A percentile compares a stretch with the other conserved stretches of the same genome.
Evolutionary conservation across 2,888 invertebrate species (phyloP).

Genomic region (Schrankia costaestrigalis): DNA sequence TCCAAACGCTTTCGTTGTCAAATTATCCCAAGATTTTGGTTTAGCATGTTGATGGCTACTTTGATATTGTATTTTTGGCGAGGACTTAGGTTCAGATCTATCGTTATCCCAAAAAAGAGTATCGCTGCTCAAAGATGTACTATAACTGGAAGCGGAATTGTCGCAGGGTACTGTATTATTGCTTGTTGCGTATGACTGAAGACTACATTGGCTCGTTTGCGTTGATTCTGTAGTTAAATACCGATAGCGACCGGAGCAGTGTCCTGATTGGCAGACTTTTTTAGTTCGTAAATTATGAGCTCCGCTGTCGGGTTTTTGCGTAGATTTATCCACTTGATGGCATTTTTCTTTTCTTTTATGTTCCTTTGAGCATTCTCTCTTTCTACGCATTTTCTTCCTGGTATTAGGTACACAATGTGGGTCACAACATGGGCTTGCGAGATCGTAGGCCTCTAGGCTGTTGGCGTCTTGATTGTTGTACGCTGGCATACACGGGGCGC

Average conservation of each 20-base stretch:
- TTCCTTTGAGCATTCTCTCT: conserved; percentile 83
- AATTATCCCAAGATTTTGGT: conserved; percentile 94
- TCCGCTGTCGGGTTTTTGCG: conserved; percentile 67
- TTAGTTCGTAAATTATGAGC: conserved; percentile 73
- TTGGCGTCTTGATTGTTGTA: conserved; percentile 85
- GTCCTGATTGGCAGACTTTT: conserved; percentile 62
- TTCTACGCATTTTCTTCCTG: conserved; percentile 72
- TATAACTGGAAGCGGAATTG: conserved; percentile 89
- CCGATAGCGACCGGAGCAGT: conserved; percentile 73
- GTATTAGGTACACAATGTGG: conserved; percentile 90
- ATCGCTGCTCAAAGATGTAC: conserved; percentile 92
- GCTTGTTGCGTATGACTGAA: conserved; percentile 91
- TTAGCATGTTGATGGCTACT: conserved; percentile 79
- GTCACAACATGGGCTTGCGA: conserved; percentile 93
- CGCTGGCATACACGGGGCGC: conserved; percentile 86
- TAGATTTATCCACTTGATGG: conserved; percentile 74
- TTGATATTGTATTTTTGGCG: conserved; percentile 75
- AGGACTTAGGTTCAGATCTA: conserved; percentile 62
- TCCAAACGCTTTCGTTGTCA: conserved; percentile 91
- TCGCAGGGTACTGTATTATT: conserved; percentile 84
- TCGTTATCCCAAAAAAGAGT: conserved; percentile 91
- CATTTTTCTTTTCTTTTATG: conserved; percentile 82
- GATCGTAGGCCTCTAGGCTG: conserved; percentile 91
- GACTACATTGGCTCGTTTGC: conserved; percentile 88
- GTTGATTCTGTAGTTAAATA: conserved; percentile 85